Conservation (phyloP, 2,797 vertebrate species). For the Acrossocheilus wenchowensis region DNA sequence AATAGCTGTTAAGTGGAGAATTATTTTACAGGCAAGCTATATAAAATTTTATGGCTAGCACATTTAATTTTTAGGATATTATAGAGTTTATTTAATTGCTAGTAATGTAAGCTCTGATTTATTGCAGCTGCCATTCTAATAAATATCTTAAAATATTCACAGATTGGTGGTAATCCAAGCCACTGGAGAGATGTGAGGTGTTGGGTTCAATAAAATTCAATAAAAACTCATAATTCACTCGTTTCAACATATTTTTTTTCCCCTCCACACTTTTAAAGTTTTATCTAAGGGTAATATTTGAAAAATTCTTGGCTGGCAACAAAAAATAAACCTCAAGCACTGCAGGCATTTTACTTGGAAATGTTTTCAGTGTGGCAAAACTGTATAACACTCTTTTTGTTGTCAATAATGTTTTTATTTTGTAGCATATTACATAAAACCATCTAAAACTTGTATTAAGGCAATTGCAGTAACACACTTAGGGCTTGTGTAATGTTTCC, state of each 20-base stretch:
- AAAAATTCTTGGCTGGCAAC: background rate
- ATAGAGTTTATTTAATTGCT: background rate
- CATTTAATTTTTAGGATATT: background rate
- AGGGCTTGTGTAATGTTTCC: background rate
- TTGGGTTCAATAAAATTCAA: background rate
- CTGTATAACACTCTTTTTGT: background rate
- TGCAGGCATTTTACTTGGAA: slow-evolving; percentile 4
- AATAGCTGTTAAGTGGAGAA: background rate
- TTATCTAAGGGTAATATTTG: background rate
- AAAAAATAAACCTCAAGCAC: background rate
- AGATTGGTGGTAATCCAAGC: slow-evolving; percentile 9
- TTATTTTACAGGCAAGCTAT: background rate
- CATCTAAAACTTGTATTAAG: background rate
- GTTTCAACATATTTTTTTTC: background rate
- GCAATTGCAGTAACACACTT: background rate
- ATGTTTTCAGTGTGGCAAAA: background rate
- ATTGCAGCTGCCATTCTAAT: background rate
- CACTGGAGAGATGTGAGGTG: background rate
- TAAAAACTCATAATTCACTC: background rate
- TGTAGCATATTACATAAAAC: background rate
- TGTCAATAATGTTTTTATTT: background rate
- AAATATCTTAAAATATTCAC: slow-evolving; percentile 5
- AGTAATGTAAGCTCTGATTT: background rate
- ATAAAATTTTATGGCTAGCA: slow-evolving; percentile 1
- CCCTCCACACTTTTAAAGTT: background rate